These are phyloP conservation scores for Pemphigus obesinymphae DNA, from an alignment of 1,140 invertebrate genomes.

Conservation along the genomic window DNA sequence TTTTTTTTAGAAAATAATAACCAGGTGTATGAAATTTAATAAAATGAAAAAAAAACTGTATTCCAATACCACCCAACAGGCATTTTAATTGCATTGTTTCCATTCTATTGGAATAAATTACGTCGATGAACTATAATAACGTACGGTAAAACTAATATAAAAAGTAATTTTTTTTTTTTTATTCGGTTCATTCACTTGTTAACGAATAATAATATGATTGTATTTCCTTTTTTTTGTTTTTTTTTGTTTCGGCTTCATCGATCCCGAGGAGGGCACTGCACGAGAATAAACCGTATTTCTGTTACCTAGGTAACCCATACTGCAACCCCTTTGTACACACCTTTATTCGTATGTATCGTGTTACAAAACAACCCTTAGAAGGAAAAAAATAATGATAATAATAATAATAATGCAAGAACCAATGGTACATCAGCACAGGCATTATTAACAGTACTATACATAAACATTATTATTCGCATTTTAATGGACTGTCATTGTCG, in stretches of 20 bases:
- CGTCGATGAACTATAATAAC: not conserved
- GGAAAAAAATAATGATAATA: not conserved
- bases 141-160: not conserved
- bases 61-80: not conserved
- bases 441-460: not conserved
- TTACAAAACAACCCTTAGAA: conserved; percentile 28
- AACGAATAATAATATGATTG: not conserved
- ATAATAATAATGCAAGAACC: conserved; percentile 3
- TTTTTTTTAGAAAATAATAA: not conserved
- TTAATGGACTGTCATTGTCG: not conserved
- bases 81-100: not conserved
- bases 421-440: not conserved
- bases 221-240: not conserved
- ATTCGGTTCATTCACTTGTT: not conserved
- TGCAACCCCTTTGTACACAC: conserved; percentile 19
- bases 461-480: not conserved
- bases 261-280: no score
- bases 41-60: not conserved
- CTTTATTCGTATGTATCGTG: conserved; percentile 31
- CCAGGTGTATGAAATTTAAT: not conserved
- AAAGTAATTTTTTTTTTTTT: not conserved
- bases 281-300: conserved; percentile 8
- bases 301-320: conserved; percentile 26
- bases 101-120: not conserved
- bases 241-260: conserved; percentile 8